Base-by-base conservation (phyloP, 2,797 vertebrate genomes). In the Phaenicophaeus curvirostris region DNA sequence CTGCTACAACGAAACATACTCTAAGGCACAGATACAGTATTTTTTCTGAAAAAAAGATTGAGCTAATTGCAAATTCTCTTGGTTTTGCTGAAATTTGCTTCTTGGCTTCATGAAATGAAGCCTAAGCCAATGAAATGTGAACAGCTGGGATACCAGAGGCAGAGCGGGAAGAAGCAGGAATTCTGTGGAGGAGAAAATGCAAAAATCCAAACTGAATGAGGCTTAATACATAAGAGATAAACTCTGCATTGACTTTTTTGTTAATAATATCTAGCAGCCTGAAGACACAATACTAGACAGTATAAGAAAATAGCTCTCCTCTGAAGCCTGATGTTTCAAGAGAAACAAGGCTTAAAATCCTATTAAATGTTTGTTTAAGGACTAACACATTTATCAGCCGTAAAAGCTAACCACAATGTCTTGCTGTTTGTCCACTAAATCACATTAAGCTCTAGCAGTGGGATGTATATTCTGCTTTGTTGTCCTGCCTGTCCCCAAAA, bases 371-470 rank as follows among this genome's bases (percentile, higher is more conserved):
- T 95, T 94, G 81, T 92, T 93, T 95, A 93, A 90, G 55, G 39
- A 67, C 89, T 89, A 96, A 91, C n/a, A 48, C 16, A 55, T 85
- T 95, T 91, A 96, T 72, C 63, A 95, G 72, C 68, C 85, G 39
- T 89, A 89, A 94, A 90, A 53, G 30, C 42, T 53, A 86, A 91
- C 53, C n/a, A 27, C 72, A 68, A 82, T 46, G 28, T 91, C 67
- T 76, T 92, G 66, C 73, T 93, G 25, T 88, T 92, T 90, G 90
- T 86, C 85, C 66, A 79, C 67, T 87, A 88, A 94, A 90, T 95
- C 92, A 41, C 62, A 86, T 96, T 90, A 86, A 16, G 3, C 53
- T 89, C 27, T 62, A 94, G 61, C 76, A 85, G 55, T 72, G 53
- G 74, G 80, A 71, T 77, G n/a, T 71, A 28, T 67, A 23, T n/a